Percentiles rank a stretch among this genome's conserved stretches.
phyloP scores from a whole-genome alignment of 2,888 invertebrate species.

The Ischnus inquisitorius region DNA sequence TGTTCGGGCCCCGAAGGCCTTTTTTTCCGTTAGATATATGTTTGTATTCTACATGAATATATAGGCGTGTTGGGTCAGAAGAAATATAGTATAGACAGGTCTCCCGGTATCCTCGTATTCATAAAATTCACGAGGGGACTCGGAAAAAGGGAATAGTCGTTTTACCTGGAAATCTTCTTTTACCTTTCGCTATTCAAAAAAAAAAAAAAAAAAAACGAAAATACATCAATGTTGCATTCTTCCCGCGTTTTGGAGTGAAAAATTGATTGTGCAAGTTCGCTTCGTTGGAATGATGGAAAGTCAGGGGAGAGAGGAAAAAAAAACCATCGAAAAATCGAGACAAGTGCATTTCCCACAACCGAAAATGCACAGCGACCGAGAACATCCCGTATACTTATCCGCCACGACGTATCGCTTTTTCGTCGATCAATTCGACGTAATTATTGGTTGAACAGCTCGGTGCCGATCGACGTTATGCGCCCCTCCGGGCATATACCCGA shows the following conservation, averaged over 20 bases:
- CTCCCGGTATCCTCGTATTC: conserved; percentile 7
- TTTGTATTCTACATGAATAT: conserved; percentile 36
- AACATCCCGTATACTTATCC: conserved; percentile 45
- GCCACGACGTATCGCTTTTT: conserved; percentile 59
- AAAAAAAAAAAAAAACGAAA: conserved; percentile 7
- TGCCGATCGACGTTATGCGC: conserved; percentile 34
- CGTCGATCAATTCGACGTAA: conserved; percentile 64
- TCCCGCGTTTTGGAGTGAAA: conserved; percentile 42
- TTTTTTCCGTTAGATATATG: conserved; percentile 27
- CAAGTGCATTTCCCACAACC: conserved; percentile 22
- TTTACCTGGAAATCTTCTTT: conserved; percentile 33
- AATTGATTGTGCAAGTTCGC: conserved; percentile 13
- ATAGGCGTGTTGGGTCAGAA: conserved; percentile 35
- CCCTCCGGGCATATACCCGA: conserved; percentile 18
- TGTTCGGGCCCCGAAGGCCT: neutral
- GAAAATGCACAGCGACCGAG: neutral
- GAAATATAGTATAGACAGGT: conserved; percentile 46
- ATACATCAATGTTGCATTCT: conserved; percentile 35
- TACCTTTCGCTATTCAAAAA: neutral
- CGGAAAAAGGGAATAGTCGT: conserved; percentile 5
- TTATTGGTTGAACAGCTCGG: conserved; percentile 60
- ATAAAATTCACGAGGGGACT: conserved; percentile 19
- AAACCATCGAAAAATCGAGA: conserved; percentile 17
- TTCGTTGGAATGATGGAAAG: neutral
- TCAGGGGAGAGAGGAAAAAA: neutral